Conservation (phyloP, 1,140 invertebrate species). For the Psix sp. region DNA sequence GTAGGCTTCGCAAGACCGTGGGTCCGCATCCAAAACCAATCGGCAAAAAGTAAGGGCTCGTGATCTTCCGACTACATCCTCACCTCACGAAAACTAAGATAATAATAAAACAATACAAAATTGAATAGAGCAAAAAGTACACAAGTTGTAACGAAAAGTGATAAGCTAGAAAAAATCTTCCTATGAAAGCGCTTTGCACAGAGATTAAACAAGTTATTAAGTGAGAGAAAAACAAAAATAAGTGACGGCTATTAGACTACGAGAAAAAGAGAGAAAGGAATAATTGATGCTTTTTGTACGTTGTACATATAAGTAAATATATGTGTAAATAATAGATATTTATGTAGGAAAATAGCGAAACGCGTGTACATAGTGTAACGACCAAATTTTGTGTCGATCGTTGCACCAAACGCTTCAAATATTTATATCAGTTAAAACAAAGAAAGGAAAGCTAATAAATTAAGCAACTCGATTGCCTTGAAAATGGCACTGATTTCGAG, state of each 20-base stretch:
- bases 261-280: constrained; percentile 6
- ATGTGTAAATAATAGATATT: constrained; percentile 23
- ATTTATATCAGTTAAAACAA: constrained; percentile 28
- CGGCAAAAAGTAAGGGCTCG: constrained; percentile 73
- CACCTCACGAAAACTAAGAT: constrained; percentile 23
- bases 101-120: constrained; percentile 14
- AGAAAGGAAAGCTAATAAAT: constrained; percentile 21
- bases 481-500: constrained; percentile 63
- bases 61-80: constrained; percentile 47
- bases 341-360: constrained; percentile 9
- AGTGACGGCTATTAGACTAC: constrained; percentile 7
- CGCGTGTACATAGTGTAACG: constrained; percentile 30
- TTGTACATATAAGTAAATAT: constrained; percentile 5
- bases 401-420: constrained; percentile 16
- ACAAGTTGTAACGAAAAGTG: constrained; percentile 4
- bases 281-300: constrained; percentile 33
- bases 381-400: constrained; percentile 23
- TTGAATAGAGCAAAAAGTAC: constrained; percentile 23
- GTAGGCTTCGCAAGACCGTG: constrained; percentile 67
- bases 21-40: constrained; percentile 63
- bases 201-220: constrained; percentile 18
- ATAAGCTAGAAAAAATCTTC: constrained; percentile 5
- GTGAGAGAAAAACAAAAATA: constrained; percentile 32
- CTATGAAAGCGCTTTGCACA: constrained; percentile 29
- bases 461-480: constrained; percentile 22